These are phyloP conservation scores for Nomada ruficornis DNA, from an alignment of 2,888 invertebrate genomes.

Conservation along the genomic window DNA sequence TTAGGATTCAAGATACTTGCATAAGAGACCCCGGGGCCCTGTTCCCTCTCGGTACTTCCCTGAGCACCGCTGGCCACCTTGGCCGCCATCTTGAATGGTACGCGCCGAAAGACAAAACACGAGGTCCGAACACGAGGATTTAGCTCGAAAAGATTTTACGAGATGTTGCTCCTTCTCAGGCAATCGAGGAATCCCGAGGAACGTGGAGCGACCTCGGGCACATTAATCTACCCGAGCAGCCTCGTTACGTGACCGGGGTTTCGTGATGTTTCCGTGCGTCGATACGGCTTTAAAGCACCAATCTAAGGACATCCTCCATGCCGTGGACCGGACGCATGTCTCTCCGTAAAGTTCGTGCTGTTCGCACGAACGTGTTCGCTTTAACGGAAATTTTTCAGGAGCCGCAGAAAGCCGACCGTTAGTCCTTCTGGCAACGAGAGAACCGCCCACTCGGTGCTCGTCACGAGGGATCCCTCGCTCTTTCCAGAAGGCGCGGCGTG, in stretches of 20 bases:
- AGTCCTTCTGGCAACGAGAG: slow-evolving; percentile 12
- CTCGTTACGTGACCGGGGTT: slow-evolving; percentile 6
- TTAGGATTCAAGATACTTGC: slow-evolving; percentile 86
- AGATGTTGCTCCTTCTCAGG: slow-evolving; percentile 47
- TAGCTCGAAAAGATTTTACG: slow-evolving; percentile 13
- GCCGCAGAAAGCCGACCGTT: not conserved
- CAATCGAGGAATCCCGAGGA: slow-evolving; percentile 47
- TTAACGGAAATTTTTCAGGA: not conserved
- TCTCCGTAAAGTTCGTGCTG: slow-evolving; percentile 29
- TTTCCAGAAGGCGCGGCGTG: slow-evolving; percentile 63
- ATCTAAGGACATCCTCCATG: slow-evolving; percentile 59
- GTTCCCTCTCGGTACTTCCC: slow-evolving; percentile 73
- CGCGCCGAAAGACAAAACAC: slow-evolving; percentile 76
- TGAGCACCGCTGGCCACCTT: slow-evolving; percentile 84
- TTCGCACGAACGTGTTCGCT: slow-evolving; percentile 25
- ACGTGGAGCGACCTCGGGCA: slow-evolving; percentile 27
- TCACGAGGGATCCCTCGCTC: slow-evolving; percentile 30
- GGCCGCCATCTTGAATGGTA: slow-evolving; percentile 83
- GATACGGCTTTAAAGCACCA: slow-evolving; percentile 42
- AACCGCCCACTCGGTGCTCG: slow-evolving; percentile 52
- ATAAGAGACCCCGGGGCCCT: slow-evolving; percentile 83
- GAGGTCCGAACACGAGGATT: slow-evolving; percentile 73
- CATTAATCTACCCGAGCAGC: slow-evolving; percentile 45
- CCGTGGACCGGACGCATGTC: slow-evolving; percentile 71
- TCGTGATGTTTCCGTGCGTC: slow-evolving; percentile 38